Percentiles rank a stretch among this genome's conserved stretches.
phyloP scores from a whole-genome alignment of 2,888 invertebrate species.

The Drosophila lacicola region DNA sequence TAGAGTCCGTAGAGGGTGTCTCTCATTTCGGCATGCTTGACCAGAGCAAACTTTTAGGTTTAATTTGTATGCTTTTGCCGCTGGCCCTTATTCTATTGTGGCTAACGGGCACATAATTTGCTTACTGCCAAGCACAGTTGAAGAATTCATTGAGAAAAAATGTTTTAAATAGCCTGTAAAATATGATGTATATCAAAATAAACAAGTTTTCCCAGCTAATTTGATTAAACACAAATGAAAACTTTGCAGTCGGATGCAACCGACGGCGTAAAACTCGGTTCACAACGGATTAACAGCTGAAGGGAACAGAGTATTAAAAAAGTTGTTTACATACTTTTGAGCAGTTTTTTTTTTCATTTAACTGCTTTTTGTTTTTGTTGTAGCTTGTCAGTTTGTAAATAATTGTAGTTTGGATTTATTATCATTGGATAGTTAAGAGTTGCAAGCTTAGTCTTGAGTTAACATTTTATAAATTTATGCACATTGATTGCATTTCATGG shows the following conservation, averaged over 20 bases:
- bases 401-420: slow-evolving; percentile 25
- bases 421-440: slow-evolving; percentile 26
- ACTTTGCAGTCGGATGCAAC: neutral
- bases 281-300: neutral
- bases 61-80: neutral
- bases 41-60: neutral
- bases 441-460: slow-evolving; percentile 25
- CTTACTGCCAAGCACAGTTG: slow-evolving; percentile 22
- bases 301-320: slow-evolving; percentile 3
- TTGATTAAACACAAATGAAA: neutral
- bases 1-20: neutral
- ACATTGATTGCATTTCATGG: slow-evolving; percentile 54
- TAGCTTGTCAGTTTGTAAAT: slow-evolving; percentile 26
- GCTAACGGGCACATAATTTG: slow-evolving; percentile 2
- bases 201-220: slow-evolving; percentile 3
- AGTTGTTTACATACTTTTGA: neutral
- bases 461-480: slow-evolving; percentile 35
- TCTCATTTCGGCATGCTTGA: neutral
- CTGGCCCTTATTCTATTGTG: slow-evolving; percentile 4
- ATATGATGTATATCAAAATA: slow-evolving; percentile 11
- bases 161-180: neutral
- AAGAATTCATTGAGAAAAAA: neutral
- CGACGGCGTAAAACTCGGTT: neutral
- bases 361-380: neutral
- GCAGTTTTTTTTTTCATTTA: neutral